Percentiles rank a stretch among this genome's conserved stretches.
phyloP scores from a whole-genome alignment of 2,113 vertebrate species.

The Ptychochromis oligacanthus region DNA sequence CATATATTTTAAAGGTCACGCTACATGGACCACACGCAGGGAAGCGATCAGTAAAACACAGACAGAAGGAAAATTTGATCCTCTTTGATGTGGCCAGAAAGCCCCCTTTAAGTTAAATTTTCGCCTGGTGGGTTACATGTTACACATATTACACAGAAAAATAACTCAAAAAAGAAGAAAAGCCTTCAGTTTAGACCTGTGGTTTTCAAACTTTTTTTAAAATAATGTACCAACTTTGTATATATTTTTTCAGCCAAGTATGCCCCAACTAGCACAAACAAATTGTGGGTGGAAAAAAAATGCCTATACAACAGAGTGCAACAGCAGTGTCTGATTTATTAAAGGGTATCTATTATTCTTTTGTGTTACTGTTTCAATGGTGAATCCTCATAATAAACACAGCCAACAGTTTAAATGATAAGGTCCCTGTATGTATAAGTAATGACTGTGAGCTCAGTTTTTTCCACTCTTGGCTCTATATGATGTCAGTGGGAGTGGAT shows the following conservation, averaged over 20 bases:
- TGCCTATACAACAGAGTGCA: neutral
- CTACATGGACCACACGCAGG: neutral
- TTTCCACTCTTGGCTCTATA: neutral
- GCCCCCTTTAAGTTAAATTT: neutral
- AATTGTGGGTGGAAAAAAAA: too few species aligned
- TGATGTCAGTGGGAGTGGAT: neutral
- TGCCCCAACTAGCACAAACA: too few species aligned
- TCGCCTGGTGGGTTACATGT: neutral
- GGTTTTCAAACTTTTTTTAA: too few species aligned
- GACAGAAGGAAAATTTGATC: neutral
- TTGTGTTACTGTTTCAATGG: neutral
- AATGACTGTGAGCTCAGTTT: neutral
- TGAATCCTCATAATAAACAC: neutral
- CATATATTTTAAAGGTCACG: slow-evolving; percentile 45
- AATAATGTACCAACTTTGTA: neutral
- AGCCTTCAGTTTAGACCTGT: too few species aligned
- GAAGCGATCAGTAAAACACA: slow-evolving; percentile 28
- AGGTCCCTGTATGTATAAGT: neutral
- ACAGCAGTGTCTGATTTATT: neutral
- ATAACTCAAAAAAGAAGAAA: neutral
- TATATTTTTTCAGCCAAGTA: neutral
- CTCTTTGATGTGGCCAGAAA: neutral
- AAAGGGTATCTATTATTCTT: neutral
- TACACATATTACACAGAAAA: neutral
- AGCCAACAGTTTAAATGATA: too few species aligned